A percentile compares a stretch with the other conserved stretches of the same genome.
These are phyloP conservation scores for Dexiosoma caninum DNA, from an alignment of 2,888 invertebrate species.

Conservation along the genomic window DNA sequence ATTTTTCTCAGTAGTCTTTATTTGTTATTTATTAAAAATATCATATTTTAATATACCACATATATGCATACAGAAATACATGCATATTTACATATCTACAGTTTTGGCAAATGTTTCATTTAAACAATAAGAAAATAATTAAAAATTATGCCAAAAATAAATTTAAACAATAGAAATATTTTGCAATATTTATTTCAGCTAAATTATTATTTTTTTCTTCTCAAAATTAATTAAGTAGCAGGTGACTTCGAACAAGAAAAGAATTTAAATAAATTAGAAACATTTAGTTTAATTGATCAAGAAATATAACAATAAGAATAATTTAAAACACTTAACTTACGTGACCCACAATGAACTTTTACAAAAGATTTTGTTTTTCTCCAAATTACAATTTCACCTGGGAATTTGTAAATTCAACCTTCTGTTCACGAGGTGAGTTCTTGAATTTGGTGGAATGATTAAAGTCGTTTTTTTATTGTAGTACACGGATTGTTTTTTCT, in stretches of 20 bases:
- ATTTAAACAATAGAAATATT: background rate
- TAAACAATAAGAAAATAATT: constrained; percentile 16
- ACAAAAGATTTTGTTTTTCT: background rate
- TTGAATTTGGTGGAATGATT: no score
- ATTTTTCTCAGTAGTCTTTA: no score
- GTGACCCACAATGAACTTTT: background rate
- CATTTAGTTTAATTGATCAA: background rate
- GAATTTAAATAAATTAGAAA: background rate
- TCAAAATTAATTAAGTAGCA: constrained; percentile 40
- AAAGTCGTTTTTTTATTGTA: no score
- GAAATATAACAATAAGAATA: background rate
- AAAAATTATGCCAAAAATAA: background rate
- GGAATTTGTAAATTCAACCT: background rate
- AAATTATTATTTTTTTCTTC: background rate
- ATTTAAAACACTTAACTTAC: background rate
- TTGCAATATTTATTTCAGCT: background rate
- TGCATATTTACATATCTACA: no score
- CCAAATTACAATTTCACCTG: background rate
- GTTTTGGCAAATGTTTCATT: background rate
- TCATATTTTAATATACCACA: background rate
- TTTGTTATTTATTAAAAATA: no score
- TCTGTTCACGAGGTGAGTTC: no score
- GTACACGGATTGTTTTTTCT: no score
- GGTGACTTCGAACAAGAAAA: constrained; percentile 37
- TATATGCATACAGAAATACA: background rate